These are phyloP conservation scores for Parasteatoda lunata DNA, from an alignment of 2,888 invertebrate species.

Conservation along the genomic window DNA sequence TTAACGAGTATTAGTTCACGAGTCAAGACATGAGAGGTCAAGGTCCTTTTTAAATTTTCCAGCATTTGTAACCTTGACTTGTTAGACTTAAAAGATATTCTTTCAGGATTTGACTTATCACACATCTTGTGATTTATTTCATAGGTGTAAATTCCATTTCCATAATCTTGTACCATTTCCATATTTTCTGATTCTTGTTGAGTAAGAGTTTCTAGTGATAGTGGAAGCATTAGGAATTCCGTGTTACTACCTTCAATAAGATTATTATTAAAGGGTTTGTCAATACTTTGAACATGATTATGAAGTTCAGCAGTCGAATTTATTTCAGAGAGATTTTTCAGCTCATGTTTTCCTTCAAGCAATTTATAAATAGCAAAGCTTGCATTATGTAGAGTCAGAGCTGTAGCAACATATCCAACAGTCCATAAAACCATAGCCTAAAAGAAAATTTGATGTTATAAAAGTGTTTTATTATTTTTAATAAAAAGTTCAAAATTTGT, in stretches of 20 bases:
- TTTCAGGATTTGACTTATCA: neutral
- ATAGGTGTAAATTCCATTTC: too few species aligned
- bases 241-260: neutral
- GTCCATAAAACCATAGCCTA: slow-evolving; percentile 38
- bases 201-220: too few species aligned
- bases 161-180: neutral
- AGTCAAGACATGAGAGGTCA: neutral
- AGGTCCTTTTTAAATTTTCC: neutral
- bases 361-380: slow-evolving; percentile 32
- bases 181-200: neutral
- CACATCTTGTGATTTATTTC: too few species aligned
- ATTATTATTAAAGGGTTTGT: neutral
- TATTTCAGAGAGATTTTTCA: neutral
- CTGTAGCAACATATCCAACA: slow-evolving; percentile 43
- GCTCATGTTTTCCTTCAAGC: slow-evolving; percentile 12
- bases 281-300: neutral
- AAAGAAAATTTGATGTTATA: slow-evolving; percentile 15
- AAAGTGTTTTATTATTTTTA: neutral
- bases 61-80: neutral
- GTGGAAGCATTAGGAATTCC: neutral
- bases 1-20: neutral
- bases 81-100: neutral
- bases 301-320: neutral
- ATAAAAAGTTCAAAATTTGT: neutral
- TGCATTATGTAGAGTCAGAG: slow-evolving; percentile 25